These are phyloP conservation scores for Thymallus thymallus DNA, from an alignment of 2,113 vertebrate genomes.

Conservation along the genomic window DNA sequence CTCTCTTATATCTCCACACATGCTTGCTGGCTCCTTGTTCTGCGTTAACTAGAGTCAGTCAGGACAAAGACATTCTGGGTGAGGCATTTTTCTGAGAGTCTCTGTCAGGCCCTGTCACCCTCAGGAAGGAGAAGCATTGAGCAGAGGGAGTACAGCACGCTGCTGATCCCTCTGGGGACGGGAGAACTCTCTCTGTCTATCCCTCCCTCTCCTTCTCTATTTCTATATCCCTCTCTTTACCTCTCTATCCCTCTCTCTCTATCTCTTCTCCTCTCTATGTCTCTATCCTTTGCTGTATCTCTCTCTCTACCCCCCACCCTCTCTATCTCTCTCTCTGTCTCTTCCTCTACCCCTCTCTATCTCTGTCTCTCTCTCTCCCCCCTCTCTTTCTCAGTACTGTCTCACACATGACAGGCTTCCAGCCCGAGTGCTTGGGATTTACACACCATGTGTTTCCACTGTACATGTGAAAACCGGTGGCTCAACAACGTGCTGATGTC, in stretches of 20 bases:
- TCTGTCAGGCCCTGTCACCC: slow-evolving; percentile 39
- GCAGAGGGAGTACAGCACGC: neutral
- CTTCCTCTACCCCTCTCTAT: too few relatives aligned
- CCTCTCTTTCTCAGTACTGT: neutral
- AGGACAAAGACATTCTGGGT: slow-evolving; percentile 57
- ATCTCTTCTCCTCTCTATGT: too few relatives aligned
- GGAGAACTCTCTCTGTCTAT: slow-evolving; percentile 23
- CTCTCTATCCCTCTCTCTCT: too few relatives aligned
- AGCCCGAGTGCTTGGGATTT: neutral
- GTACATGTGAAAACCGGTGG: neutral
- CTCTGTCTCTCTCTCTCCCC: neutral
- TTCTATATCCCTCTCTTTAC: neutral
- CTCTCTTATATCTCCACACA: slow-evolving; percentile 38
- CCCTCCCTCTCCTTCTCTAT: neutral
- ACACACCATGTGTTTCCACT: neutral
- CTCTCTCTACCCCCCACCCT: neutral
- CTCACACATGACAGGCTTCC: neutral
- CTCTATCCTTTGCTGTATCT: too few relatives aligned
- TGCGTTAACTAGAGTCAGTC: slow-evolving; percentile 32
- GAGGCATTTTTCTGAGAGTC: slow-evolving; percentile 17
- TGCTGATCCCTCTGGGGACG: slow-evolving; percentile 54
- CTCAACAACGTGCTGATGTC: neutral
- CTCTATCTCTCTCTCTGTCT: neutral
- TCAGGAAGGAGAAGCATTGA: slow-evolving; percentile 55
- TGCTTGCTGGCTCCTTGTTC: slow-evolving; percentile 57